A percentile compares a stretch with the other conserved stretches of the same genome.
These are phyloP conservation scores for Hirtodrosophila trivittata DNA, from an alignment of 2,888 invertebrate genomes.

Conservation along the genomic window DNA sequence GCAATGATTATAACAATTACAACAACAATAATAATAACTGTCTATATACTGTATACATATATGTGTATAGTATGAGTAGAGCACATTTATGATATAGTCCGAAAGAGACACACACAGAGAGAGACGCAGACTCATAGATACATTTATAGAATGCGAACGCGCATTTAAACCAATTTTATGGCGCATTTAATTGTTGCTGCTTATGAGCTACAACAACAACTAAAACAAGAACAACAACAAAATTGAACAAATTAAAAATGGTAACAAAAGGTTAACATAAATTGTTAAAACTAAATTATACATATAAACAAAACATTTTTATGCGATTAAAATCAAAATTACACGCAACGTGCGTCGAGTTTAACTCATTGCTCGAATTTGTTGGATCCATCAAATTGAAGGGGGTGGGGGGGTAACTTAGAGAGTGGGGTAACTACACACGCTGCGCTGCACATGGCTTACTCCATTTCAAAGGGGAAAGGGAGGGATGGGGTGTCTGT, in stretches of 20 bases:
- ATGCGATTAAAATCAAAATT: conserved; percentile 82
- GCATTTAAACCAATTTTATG: conserved; percentile 77
- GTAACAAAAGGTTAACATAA: conserved; percentile 79
- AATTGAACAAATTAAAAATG: conserved; percentile 69
- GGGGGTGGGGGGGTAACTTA: neutral
- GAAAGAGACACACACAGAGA: conserved; percentile 15
- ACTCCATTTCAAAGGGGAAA: conserved; percentile 17
- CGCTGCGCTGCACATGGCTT: conserved; percentile 61
- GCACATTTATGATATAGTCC: conserved; percentile 45
- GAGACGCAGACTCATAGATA: conserved; percentile 17
- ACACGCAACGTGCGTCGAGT: conserved; percentile 82
- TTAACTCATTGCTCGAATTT: conserved; percentile 35
- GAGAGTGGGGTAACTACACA: conserved; percentile 43
- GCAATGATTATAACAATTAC: conserved; percentile 75
- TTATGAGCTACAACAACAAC: conserved; percentile 58
- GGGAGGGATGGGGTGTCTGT: conserved; percentile 3
- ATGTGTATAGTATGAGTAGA: conserved; percentile 14
- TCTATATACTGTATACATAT: conserved; percentile 58
- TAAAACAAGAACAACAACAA: conserved; percentile 27
- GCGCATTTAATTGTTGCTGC: conserved; percentile 79
- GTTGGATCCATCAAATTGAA: conserved; percentile 1
- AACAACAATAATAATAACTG: conserved; percentile 64
- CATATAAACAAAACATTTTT: conserved; percentile 79
- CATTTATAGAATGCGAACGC: conserved; percentile 34
- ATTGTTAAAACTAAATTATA: conserved; percentile 79